A percentile compares a stretch with the other conserved stretches of the same genome.
Conservation (phyloP, 2,113 vertebrate species). For the Sinocyclocheilus maitianheensis region DNA sequence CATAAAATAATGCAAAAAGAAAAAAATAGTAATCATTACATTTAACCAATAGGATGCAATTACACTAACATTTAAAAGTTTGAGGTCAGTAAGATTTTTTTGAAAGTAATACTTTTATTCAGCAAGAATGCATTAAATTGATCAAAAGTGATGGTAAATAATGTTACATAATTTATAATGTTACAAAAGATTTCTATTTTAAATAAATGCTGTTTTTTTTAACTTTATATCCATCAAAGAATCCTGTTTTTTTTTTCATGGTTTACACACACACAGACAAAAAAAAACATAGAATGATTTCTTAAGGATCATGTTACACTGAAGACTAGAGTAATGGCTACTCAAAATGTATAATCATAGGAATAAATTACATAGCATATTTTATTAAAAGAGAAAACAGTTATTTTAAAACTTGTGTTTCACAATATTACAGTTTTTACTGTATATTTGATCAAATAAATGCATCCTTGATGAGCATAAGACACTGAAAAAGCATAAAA, state of each 20-base stretch:
- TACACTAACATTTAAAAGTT: not conserved
- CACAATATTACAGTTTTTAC: not conserved
- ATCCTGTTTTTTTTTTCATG: not conserved
- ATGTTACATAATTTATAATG: not conserved
- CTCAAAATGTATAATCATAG: not conserved
- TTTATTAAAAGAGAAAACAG: not conserved
- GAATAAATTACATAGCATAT: not conserved
- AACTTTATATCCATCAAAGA: not conserved
- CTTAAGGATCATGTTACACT: not conserved
- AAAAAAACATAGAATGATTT: not conserved
- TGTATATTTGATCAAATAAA: not conserved
- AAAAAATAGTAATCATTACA: not conserved
- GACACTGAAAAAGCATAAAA: not conserved
- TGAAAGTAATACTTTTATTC: not conserved
- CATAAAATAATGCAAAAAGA: not conserved
- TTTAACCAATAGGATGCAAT: not conserved
- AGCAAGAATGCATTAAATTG: not conserved
- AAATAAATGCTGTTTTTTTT: not conserved
- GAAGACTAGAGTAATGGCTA: not conserved
- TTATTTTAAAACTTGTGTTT: not conserved
- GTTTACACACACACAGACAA: not conserved
- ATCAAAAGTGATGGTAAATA: not conserved
- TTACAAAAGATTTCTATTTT: not conserved
- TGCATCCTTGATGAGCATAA: not conserved
- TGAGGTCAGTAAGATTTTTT: not conserved